Evolutionary conservation across 2,113 vertebrate species (phyloP), one percentile per base, ranked within the genome.

Genomic region (Romanogobio albipinnatus): DNA sequence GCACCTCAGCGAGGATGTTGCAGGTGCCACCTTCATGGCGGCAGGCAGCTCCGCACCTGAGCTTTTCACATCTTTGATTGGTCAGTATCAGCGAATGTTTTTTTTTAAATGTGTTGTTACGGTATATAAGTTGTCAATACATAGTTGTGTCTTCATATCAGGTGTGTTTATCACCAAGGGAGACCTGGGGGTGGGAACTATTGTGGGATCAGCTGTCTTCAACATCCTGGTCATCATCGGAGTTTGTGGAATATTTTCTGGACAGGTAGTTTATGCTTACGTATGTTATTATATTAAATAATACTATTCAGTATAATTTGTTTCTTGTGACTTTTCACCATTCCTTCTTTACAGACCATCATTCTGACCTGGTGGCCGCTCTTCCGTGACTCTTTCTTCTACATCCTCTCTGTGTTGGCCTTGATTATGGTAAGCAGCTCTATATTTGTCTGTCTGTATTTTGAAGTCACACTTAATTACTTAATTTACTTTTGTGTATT

Each of bases 91-190:
- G 0, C 7, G 9, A 61, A 8, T 80, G 39, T 24, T 26, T 81
- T 49, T 26, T 76, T 26, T 53, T 4, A 10, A 33, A 76, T 24
- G 6, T 1, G 19, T 43, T 70, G 33, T 59, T 24, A 43, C 9
- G 68, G 24, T 62, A 24, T 47, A 49, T 49, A 66, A 33, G 39
- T 47, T 0, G 1, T 51, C n/a, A n/a, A 13, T 68, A 70, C 36
- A 5, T 4, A 9, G 29, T 70, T 39, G 15, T 70, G 5, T 71
- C 17, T 71, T 56, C 33, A 82, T 43, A 24, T 81, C 61, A 95
- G 95, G 93, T 22, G 95, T 95, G 53, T 96, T 96, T 87, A 95
- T 95, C 90, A 95, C 95, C 7, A 94, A 95, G 86, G 95, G 95
- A 76, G 95, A 96, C 8, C 92, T 95, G 0, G 95, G 95, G 0